Conservation (phyloP, 2,797 vertebrate species). For the Sus cebifrons region DNA sequence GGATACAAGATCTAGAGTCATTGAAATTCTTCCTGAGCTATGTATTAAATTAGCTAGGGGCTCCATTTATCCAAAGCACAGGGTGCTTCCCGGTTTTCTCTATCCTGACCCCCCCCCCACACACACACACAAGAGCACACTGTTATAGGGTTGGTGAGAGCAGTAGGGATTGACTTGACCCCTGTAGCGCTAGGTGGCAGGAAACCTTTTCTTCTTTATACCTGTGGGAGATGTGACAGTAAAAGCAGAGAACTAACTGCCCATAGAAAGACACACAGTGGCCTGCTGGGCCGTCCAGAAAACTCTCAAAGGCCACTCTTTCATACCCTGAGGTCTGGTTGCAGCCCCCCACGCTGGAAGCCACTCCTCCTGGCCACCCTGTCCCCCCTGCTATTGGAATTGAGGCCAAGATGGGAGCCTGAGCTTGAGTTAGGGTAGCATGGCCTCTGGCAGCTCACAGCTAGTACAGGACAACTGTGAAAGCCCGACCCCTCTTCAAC, state of each 20-base stretch:
- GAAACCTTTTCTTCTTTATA: neutral
- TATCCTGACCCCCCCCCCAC: no score
- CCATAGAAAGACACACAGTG: neutral
- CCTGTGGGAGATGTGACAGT: neutral
- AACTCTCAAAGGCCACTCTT: neutral
- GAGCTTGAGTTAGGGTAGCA: neutral
- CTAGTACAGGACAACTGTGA: neutral
- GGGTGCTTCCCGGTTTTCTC: neutral
- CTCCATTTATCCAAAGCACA: neutral
- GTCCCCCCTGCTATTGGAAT: neutral
- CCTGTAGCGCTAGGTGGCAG: neutral
- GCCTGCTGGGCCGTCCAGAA: neutral
- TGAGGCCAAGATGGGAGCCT: neutral
- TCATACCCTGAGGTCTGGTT: accelerated
- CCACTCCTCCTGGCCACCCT: no score
- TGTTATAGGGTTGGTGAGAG: neutral
- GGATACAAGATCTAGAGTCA: neutral
- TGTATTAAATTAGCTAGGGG: neutral
- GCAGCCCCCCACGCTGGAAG: neutral
- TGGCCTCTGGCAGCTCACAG: neutral
- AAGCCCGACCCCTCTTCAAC: neutral
- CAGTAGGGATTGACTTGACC: neutral
- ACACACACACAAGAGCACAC: neutral
- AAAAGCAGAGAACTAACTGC: neutral
- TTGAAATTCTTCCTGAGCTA: neutral